Evolutionary conservation across 2,113 vertebrate genomes (phyloP), one percentile per base, ranked within the genome.

Genomic region (Plotosus lineatus): DNA sequence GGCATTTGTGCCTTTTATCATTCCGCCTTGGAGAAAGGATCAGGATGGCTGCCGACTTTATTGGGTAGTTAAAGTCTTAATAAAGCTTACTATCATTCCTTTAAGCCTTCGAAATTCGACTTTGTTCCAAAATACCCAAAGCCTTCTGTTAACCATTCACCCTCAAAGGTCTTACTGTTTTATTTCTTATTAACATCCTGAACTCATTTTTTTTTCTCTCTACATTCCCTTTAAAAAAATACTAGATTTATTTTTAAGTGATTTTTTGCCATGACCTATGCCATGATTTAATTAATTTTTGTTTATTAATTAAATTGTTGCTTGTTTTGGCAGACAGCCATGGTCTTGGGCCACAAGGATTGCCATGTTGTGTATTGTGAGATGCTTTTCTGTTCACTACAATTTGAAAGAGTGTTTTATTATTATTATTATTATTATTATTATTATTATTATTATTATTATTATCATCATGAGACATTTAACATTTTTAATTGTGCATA

Each of bases 1-100:
- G 82, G 83, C 84, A 84, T 85, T 84, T 83, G 69, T 75, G 84
- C 77, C 82, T 86, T 85, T 82, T 82, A 79, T 84, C 80, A 78
- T 79, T 87, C 68, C n/a, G 68, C 78, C 58, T 53, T 42, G 56
- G 42, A 84, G 79, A 76, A 58, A 58, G 65, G 77, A 80, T 81
- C 63, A 80, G 77, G 51, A 68, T 53, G 53, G 75, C 73, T 80
- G 68, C 78, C 77, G 58, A 82, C 79, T 83, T 84, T 83, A 83
- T 81, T 86, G 79, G 46, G 19, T 60, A 76, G 78, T 81, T 74
- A 83, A 85, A 77, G 83, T 82, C 79, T 79, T 77, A 85, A 82
- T 83, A 83, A 83, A 83, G 84, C 81, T 80, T 65, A 77, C 63
- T 46, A 71, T 85, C 50, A 74, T 46, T 83, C 72, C 46, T 53